Percentiles rank a stretch among this genome's conserved stretches.
Evolutionary conservation across 1,140 invertebrate genomes (phyloP).

Genomic region (Ladona fulva): DNA sequence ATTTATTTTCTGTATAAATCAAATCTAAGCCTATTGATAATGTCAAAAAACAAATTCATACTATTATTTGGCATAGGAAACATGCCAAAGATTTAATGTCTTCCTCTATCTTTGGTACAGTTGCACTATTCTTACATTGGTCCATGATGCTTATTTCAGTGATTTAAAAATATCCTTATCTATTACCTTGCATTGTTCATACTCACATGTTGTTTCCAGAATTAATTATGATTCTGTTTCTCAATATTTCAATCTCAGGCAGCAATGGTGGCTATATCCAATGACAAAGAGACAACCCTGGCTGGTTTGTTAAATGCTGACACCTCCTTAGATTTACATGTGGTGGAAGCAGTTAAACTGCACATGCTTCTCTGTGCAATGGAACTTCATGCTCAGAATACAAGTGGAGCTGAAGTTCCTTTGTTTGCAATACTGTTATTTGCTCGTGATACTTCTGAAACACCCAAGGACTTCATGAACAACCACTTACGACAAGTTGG

Average conservation of each 20-base stretch:
- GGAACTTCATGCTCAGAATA: conserved; percentile 30
- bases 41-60: too few relatives aligned
- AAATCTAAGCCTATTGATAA: too few relatives aligned
- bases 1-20: too few relatives aligned
- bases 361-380: conserved; percentile 39
- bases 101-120: too few relatives aligned
- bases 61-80: too few relatives aligned
- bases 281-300: conserved; percentile 31
- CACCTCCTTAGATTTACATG: conserved; percentile 33
- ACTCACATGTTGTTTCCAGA: too few relatives aligned
- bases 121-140: too few relatives aligned
- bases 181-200: too few relatives aligned
- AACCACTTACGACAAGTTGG: conserved; percentile 42
- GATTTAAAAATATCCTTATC: too few relatives aligned
- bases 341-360: conserved; percentile 44
- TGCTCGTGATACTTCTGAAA: conserved; percentile 38
- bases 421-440: conserved; percentile 42
- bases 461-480: conserved; percentile 34
- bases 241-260: conserved; percentile 21
- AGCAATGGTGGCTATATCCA: conserved; percentile 26
- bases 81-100: too few relatives aligned
- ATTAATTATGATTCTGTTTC: too few relatives aligned
- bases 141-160: too few relatives aligned
- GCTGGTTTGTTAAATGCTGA: conserved; percentile 36
- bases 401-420: conserved; percentile 33